Evolutionary conservation across 2,888 invertebrate species (phyloP).

Genomic region (Rhingia campestris): DNA sequence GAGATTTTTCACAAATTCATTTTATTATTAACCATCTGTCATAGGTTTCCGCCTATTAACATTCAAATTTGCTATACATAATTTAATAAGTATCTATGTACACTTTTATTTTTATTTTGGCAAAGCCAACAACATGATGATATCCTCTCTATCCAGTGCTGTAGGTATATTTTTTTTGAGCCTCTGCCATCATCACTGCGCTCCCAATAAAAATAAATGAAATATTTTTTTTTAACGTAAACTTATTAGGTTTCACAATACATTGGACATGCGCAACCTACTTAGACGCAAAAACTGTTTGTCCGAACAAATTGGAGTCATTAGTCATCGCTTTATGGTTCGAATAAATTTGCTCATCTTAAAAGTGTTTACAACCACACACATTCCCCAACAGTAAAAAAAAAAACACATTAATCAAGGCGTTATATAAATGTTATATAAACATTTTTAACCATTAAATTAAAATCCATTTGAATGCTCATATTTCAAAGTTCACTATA

Average conservation of each 20-base stretch:
- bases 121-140: conserved; percentile 28
- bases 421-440: conserved; percentile 71
- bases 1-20: conserved; percentile 13
- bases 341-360: conserved; percentile 47
- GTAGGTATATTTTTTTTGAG: conserved; percentile 7
- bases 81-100: conserved; percentile 42
- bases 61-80: conserved; percentile 49
- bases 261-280: conserved; percentile 47
- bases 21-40: conserved; percentile 57
- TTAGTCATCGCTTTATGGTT: conserved; percentile 46
- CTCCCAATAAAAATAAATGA: conserved; percentile 66
- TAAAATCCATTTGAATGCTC: background rate
- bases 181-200: conserved; percentile 38
- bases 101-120: conserved; percentile 28
- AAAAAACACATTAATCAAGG: conserved; percentile 24
- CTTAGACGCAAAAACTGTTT: background rate
- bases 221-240: conserved; percentile 59
- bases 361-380: conserved; percentile 48
- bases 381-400: conserved; percentile 31
- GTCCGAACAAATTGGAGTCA: conserved; percentile 51
- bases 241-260: conserved; percentile 69
- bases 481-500: background rate
- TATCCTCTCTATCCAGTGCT: conserved; percentile 28
- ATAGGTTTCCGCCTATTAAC: conserved; percentile 57
- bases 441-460: conserved; percentile 38